Evolutionary conservation across 1,140 invertebrate genomes (phyloP), one percentile per base, ranked within the genome.

Genomic region (Dufourea novaeangliae): DNA sequence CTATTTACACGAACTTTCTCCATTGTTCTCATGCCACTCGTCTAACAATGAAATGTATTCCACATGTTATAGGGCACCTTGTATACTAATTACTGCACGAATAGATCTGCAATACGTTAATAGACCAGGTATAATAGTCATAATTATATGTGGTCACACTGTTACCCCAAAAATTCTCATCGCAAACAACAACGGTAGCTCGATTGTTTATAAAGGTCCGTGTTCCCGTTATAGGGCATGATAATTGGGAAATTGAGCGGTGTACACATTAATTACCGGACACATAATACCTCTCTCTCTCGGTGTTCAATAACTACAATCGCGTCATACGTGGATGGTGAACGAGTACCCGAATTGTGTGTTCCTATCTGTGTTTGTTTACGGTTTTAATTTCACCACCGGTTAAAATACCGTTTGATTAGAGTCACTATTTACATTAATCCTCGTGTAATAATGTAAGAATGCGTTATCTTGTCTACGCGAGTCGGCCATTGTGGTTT

Each of bases 211-310:
- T 0, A 46, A 39, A 27, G 32, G 34, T 14, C 20, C 32, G 22
- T 39, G 10, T 25, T 3, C 20, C 34, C 4, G 46, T 52, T 74
- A 2, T 25, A 22, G 63, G 17, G 32, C 22, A 29, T n/a, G 52
- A 41, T 52, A n/a, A 74, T 41, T 34, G 25, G 2, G 11, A 57
- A 75, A 75, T 68, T 68, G 44, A 56, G 57, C n/a, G 25, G 37
- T 22, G n/a, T n/a, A n/a, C n/a, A 29, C 56, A 63, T 57, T 75
- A 68, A 74, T 74, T 68, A 29, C n/a, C 25, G 8, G 37, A n/a
- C 22, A 46, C 3, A 34, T 29, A 52, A 67, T 44, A 44, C 37
- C 34, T 46, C 25, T 5, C 1, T n/a, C n/a, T n/a, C n/a, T n/a
- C 20, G 46, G 50, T 59, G 59, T 66, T 54, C 20, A 52, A 66